phyloP scores from a whole-genome alignment of 1,140 invertebrate species.

The Penaeus japonicus region DNA sequence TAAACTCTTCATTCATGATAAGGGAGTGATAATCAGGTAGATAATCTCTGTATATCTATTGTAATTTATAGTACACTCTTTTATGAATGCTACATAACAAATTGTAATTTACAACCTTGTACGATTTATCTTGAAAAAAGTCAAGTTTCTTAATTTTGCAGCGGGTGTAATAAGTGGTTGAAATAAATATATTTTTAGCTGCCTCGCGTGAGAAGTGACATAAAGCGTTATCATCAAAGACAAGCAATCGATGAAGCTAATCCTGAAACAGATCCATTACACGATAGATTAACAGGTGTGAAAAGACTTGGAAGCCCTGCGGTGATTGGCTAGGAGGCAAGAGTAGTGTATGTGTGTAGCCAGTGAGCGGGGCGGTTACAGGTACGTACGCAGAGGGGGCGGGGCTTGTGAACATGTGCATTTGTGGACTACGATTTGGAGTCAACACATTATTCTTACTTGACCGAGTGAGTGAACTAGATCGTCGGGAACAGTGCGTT shows the following conservation, averaged over 20 bases:
- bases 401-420: slow-evolving; percentile 41
- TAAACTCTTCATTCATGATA: no score
- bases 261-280: slow-evolving; percentile 16
- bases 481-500: neutral
- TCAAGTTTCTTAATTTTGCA: no score
- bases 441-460: slow-evolving; percentile 28
- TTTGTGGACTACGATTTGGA: slow-evolving; percentile 11
- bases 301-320: slow-evolving; percentile 1
- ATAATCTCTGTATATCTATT: no score
- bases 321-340: neutral
- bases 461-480: slow-evolving; percentile 19
- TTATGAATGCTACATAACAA: no score
- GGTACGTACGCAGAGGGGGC: slow-evolving; percentile 1
- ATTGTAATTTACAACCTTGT: no score
- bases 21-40: no score
- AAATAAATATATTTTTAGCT: neutral
- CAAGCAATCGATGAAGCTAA: slow-evolving; percentile 6
- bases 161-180: neutral
- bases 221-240: slow-evolving; percentile 13
- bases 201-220: neutral
- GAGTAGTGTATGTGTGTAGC: neutral
- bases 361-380: neutral
- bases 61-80: no score
- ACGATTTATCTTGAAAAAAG: no score
- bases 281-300: slow-evolving; percentile 22